Evolutionary conservation across 2,888 invertebrate genomes (phyloP), one percentile per base, ranked within the genome.

Genomic region (Napeogenes sylphis): DNA sequence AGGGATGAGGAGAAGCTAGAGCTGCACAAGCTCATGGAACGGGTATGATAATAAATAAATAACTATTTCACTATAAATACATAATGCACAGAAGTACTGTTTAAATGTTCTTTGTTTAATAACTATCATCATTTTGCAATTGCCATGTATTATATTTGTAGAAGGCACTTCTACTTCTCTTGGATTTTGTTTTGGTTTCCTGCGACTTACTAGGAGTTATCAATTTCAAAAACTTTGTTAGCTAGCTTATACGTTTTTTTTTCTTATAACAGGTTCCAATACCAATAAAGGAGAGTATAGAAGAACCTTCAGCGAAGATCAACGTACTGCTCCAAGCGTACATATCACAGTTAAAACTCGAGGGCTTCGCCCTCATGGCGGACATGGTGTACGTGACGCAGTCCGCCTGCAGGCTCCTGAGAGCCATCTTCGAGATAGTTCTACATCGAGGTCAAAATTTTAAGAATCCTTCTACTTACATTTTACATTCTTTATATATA

Each of bases 361-460:
- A 99, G 78, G 99, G 99, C 0, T 99, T 99, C 83, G 99, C 99
- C 0, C 91, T 99, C 2, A 99, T 99, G 97, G 97, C 98, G 0
- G 99, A 99, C 83, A 99, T 99, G 99, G 98, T 99, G 4, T 99
- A 97, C 81, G 97, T 99, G 0, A 99, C 99, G 0, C 99, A 99
- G 85, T 98, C 98, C 0, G 99, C 99, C 0, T 95, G 97, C 2
- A 92, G 99, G 56, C 92, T 99, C 55, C 95, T 99, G 92, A 90
- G 99, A 67, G 99, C 99, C 0, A 98, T 99, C 70, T 99, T 95
- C 83, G 99, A 99, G 91, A 99, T 99, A 70, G 99, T 99, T 0
- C 83, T 99, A 53, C 93, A 94, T 58, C 88, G 88, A 74, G 91
- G 90, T 89, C 32, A 68, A 75, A 66, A 71, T 59, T 32, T 54